Base-by-base conservation (phyloP, 2,113 vertebrate species). In the Pao palembangensis region DNA sequence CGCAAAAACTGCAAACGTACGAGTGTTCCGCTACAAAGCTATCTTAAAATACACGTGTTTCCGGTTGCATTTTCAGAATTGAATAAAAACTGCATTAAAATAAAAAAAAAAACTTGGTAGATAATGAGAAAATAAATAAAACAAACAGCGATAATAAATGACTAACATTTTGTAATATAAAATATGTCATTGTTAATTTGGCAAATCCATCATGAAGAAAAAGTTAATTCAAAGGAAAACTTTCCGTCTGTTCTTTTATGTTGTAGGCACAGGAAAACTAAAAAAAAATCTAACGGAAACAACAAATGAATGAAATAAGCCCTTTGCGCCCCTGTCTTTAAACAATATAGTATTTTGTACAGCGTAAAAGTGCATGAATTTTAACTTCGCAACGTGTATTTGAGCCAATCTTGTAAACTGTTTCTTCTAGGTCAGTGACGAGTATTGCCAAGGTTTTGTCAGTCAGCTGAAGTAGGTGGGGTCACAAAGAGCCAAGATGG, bases 401-500 rank as follows among this genome's bases (percentile, higher is more conserved):
- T 44, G 25, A 28, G 2, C 25, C 0, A 38, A 38, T 38, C 11
- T 38, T 38, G 34, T 38, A 3, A 38, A 43, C 21, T 2, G 47
- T 0, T 10, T 6, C 2, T 38, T n/a, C 6, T 21, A 23, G 3
- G 21, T 43, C 15, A 56, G 47, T 54, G 58, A 34, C 13, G 34
- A 20, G 11, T 5, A 2, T 4, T 4, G 49, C 51, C 12, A 18
- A 23, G 53, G 17, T 47, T 34, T 18, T 58, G 59, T 71, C 73
- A 75, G 65, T 78, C 75, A 81, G 78, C 77, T 64, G 68, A 47
- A 31, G 79, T 78, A 70, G 85, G 87, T 82, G 84, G 76, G 87
- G 88, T 87, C 87, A 86, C 85, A 84, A 87, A 89, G 90, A 91
- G 91, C 91, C 92, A 93, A 96, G 85, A 97, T 97, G 95, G 94